These are phyloP conservation scores for Harpalus rufipes DNA, from an alignment of 2,888 invertebrate genomes.

Conservation along the genomic window DNA sequence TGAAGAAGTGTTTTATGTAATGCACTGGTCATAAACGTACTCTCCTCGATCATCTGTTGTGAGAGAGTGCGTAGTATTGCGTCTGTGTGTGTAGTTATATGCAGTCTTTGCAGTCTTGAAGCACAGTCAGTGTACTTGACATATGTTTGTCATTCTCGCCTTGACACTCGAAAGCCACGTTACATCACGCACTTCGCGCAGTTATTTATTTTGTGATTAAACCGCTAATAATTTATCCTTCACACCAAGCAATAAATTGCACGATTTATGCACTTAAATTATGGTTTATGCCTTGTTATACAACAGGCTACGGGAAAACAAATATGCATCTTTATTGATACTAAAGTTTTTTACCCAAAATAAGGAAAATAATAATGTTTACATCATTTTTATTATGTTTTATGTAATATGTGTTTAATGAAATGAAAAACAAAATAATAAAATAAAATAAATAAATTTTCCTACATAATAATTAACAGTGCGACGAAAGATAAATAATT, in stretches of 20 bases:
- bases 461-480: background rate
- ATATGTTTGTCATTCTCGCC: conserved; percentile 57
- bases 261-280: conserved; percentile 65
- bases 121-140: conserved; percentile 45
- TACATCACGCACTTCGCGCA: conserved; percentile 47
- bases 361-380: conserved; percentile 38
- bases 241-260: conserved; percentile 55
- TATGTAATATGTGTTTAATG: background rate
- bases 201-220: conserved; percentile 62
- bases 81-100: background rate
- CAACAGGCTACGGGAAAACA: conserved; percentile 20
- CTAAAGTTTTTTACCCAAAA: conserved; percentile 30
- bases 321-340: conserved; percentile 4
- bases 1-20: too few relatives aligned
- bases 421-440: background rate
- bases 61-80: background rate
- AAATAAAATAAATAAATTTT: conserved; percentile 15
- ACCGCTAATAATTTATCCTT: conserved; percentile 65
- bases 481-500: background rate
- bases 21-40: too few relatives aligned
- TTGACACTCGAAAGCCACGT: conserved; percentile 48
- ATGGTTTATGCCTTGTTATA: conserved; percentile 56
- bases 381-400: background rate
- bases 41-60: too few relatives aligned
- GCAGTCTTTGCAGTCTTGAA: background rate